Percentiles rank a stretch among this genome's conserved stretches.
phyloP scores from a whole-genome alignment of 2,113 vertebrate genomes.

The Otus sunia region DNA sequence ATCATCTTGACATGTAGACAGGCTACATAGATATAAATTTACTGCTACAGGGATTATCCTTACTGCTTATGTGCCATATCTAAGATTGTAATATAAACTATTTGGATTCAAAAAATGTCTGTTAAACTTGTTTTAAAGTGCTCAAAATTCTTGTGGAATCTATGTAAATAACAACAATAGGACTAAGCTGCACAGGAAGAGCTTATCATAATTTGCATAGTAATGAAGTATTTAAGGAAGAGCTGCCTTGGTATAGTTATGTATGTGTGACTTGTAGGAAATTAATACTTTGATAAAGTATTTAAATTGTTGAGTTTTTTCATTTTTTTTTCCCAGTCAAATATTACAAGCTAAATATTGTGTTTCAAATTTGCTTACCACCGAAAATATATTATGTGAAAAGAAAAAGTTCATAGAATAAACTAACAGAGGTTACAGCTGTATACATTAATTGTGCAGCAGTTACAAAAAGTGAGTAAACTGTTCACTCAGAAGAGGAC shows the following conservation, averaged over 20 bases:
- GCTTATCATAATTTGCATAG: neutral
- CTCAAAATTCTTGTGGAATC: neutral
- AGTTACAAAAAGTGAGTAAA: neutral
- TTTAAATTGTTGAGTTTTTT: neutral
- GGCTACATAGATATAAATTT: neutral
- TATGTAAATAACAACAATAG: neutral
- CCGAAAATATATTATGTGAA: neutral
- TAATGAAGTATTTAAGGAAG: neutral
- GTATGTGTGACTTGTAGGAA: neutral
- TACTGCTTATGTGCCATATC: neutral
- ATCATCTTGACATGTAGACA: neutral
- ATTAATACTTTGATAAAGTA: neutral
- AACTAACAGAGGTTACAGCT: neutral
- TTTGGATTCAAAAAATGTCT: neutral
- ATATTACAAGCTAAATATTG: neutral
- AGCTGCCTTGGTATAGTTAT: neutral
- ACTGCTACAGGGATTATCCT: neutral
- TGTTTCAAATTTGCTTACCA: neutral
- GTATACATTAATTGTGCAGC: neutral
- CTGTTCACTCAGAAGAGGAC: neutral
- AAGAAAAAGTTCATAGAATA: neutral
- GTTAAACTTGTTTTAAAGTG: neutral
- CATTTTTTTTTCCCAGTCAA: neutral
- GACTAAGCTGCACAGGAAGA: neutral
- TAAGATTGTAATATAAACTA: neutral